Evolutionary conservation across 2,888 invertebrate species (phyloP).

Genomic region (Drosophila dives): DNA sequence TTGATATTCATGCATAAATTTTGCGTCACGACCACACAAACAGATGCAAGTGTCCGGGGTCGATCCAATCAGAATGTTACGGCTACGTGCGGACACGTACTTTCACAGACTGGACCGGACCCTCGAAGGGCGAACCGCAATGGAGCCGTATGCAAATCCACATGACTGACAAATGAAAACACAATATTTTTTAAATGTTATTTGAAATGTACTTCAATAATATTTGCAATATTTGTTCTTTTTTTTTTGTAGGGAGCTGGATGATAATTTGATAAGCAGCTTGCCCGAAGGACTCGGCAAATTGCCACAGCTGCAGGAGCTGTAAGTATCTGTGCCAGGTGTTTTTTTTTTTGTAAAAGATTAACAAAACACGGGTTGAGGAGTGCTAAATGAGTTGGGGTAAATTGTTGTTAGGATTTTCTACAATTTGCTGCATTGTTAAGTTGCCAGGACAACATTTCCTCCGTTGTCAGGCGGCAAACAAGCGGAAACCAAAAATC

Average conservation of each 20-base stretch:
- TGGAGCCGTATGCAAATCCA: conserved; percentile 56
- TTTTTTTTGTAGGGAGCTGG: conserved; percentile 88
- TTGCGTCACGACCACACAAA: conserved; percentile 43
- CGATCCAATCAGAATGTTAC: conserved; percentile 48
- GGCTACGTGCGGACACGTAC: conserved; percentile 73
- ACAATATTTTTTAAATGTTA: conserved; percentile 49
- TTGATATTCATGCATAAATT: conserved; percentile 66
- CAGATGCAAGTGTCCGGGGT: conserved; percentile 25
- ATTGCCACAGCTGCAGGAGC: conserved; percentile 91
- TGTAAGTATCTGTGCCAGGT: conserved; percentile 89
- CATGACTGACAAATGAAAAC: conserved; percentile 33
- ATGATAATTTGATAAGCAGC: conserved; percentile 90
- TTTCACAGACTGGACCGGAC: conserved; percentile 66
- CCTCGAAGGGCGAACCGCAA: conserved; percentile 50
- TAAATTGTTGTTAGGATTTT: neutral
- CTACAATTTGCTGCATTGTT: conserved; percentile 36
- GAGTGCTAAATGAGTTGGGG: neutral
- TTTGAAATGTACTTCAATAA: conserved; percentile 45
- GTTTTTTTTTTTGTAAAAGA: conserved; percentile 34
- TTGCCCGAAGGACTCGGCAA: conserved; percentile 91
- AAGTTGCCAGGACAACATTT: conserved; percentile 61
- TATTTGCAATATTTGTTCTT: conserved; percentile 27
- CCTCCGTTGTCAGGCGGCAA: conserved; percentile 64
- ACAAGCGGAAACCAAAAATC: conserved; percentile 78
- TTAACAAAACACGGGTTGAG: conserved; percentile 17